Percentiles rank a stretch among this genome's conserved stretches.
phyloP scores from a whole-genome alignment of 2,113 vertebrate species.

The Oreocharis arfaki region DNA sequence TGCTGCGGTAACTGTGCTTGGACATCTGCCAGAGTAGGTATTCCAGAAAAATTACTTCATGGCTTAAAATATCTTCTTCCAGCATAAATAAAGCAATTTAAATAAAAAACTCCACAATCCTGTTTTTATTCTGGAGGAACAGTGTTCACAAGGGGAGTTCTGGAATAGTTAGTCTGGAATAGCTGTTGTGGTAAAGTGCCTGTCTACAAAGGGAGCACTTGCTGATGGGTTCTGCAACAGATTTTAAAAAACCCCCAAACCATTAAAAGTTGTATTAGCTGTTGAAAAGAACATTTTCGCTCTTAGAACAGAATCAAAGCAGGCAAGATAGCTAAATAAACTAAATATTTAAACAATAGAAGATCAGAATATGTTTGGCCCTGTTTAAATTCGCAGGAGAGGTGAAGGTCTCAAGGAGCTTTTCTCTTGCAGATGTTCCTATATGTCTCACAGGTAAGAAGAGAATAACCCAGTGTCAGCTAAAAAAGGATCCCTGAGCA shows the following conservation, averaged over 20 bases:
- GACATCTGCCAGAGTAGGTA: background rate
- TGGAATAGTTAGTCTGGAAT: background rate
- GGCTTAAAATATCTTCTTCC: background rate
- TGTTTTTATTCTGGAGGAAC: background rate
- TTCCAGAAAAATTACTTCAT: background rate
- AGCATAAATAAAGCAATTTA: background rate
- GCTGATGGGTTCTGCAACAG: background rate
- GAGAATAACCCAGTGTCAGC: background rate
- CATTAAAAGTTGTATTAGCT: background rate
- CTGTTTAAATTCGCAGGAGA: background rate
- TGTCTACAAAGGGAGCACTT: background rate
- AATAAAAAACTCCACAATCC: background rate
- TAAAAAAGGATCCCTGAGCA: background rate
- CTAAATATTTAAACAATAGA: background rate
- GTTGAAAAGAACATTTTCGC: background rate
- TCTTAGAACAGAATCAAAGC: background rate
- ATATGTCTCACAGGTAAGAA: background rate
- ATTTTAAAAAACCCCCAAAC: background rate
- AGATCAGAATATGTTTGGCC: background rate
- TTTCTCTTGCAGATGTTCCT: background rate
- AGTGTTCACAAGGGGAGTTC: background rate
- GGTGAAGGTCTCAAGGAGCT: background rate
- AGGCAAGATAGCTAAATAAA: background rate
- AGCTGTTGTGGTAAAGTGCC: background rate
- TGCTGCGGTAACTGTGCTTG: background rate